phyloP scores from a whole-genome alignment of 2,113 vertebrate genomes.

The Mastomys coucha region DNA sequence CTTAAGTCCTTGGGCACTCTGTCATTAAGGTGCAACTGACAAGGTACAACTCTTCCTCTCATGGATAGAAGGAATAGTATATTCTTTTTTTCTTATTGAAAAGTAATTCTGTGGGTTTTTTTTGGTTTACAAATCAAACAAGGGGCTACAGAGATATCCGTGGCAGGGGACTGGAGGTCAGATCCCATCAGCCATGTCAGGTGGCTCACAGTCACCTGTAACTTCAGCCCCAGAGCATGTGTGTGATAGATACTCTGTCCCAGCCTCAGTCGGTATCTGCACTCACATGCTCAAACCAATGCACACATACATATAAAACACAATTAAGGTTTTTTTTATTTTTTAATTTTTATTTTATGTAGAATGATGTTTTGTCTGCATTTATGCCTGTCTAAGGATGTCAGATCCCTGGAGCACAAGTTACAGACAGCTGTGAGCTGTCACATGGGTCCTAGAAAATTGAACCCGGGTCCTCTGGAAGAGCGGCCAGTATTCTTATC shows the following conservation, averaged over 20 bases:
- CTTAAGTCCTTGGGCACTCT: not conserved
- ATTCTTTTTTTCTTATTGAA: not conserved
- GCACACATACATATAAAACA: not conserved
- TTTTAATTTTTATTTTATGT: not conserved
- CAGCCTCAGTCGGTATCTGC: not conserved
- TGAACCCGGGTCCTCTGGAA: not conserved
- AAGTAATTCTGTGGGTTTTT: not conserved
- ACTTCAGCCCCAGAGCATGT: too few relatives aligned
- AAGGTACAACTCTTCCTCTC: not conserved
- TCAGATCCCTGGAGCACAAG: not conserved
- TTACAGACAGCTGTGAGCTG: not conserved
- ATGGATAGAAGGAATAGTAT: not conserved
- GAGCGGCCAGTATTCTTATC: not conserved
- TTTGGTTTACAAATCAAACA: constrained; percentile 33
- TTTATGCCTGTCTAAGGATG: not conserved
- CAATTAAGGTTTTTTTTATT: too few relatives aligned
- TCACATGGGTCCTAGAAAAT: not conserved
- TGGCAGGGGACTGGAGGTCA: not conserved
- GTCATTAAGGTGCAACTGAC: not conserved
- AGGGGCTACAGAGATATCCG: not conserved
- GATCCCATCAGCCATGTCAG: not conserved
- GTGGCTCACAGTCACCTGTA: not conserved
- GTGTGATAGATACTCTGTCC: not conserved
- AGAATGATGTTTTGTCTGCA: not conserved
- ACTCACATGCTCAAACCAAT: too few relatives aligned